Evolutionary conservation across 2,113 vertebrate species (phyloP), one percentile per base, ranked within the genome.

Genomic region (Nothobranchius kuhntae): DNA sequence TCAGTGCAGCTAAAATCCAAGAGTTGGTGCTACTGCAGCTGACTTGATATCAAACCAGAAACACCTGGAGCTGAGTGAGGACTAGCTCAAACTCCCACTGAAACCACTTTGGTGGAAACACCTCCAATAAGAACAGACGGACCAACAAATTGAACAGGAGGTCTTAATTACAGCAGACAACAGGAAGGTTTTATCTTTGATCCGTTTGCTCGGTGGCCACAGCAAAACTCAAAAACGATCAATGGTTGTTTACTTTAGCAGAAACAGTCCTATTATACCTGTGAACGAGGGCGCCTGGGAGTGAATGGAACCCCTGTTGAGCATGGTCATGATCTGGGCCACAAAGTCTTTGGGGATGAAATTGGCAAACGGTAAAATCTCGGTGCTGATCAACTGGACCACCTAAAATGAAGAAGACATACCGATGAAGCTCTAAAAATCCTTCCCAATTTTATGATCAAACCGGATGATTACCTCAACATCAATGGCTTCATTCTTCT

Each of bases 271-370:
- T 5, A 45, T 15, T 26, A 63, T 92, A 99, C 98, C 98, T 94
- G 97, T 99, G 88, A 99, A 99, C 0, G 98, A 98, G 50, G 97
- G 95, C 0, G 97, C 95, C 86, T 99, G 98, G n/a, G 98, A 99
- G 88, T 99, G 98, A 90, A 99, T 99, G 42, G 97, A 99, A 26
- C 98, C 98, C 92, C 94, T 96, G 86, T 99, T 99, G 58, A 99
- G 96, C 98, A 99, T 98, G n/a, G 95, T 90, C 98, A 99, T 99
- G 85, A 99, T 98, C 65, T 96, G 96, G 68, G 95, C 94, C 71
- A 99, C 98, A 91, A 99, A 99, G 75, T 99, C 97, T 94, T 97
- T 99, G 82, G 97, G 98, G 92, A 99, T 98, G 88, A 99, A 99
- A 90, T 97, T 98, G 89, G 98, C 98, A 63, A 96, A 99, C 0